Evolutionary conservation across 2,888 invertebrate species (phyloP).

Genomic region (Reticulitermes lucifugus): DNA sequence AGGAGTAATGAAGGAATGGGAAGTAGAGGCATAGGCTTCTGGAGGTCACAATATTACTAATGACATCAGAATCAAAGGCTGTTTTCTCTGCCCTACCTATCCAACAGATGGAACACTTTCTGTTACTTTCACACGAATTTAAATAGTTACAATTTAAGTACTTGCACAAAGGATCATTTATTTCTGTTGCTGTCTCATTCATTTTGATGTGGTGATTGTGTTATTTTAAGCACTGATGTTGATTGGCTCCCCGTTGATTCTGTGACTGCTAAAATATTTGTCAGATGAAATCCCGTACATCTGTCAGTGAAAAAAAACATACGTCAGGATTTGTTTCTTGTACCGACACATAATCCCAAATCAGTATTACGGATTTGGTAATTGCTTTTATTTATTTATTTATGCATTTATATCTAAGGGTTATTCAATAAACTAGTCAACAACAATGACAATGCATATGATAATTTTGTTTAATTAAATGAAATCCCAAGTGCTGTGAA

Average conservation of each 20-base stretch:
- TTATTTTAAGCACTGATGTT: conserved; percentile 49
- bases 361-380: too few species aligned
- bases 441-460: too few species aligned
- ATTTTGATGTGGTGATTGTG: background rate
- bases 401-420: background rate
- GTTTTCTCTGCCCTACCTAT: conserved; percentile 21
- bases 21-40: background rate
- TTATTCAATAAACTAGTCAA: background rate
- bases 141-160: background rate
- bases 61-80: conserved; percentile 28
- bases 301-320: conserved; percentile 49
- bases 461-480: too few species aligned
- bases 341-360: background rate
- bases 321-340: conserved; percentile 16
- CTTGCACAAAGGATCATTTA: background rate
- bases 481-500: background rate
- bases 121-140: background rate
- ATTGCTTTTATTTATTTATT: background rate
- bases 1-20: conserved; percentile 20
- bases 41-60: conserved; percentile 21
- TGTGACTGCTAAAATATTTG: conserved; percentile 49
- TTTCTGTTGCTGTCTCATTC: background rate
- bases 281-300: conserved; percentile 50
- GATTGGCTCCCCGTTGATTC: conserved; percentile 52
- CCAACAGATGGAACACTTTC: conserved; percentile 15